Evolutionary conservation across 2,888 invertebrate genomes (phyloP).

Genomic region (Chirona hameri): DNA sequence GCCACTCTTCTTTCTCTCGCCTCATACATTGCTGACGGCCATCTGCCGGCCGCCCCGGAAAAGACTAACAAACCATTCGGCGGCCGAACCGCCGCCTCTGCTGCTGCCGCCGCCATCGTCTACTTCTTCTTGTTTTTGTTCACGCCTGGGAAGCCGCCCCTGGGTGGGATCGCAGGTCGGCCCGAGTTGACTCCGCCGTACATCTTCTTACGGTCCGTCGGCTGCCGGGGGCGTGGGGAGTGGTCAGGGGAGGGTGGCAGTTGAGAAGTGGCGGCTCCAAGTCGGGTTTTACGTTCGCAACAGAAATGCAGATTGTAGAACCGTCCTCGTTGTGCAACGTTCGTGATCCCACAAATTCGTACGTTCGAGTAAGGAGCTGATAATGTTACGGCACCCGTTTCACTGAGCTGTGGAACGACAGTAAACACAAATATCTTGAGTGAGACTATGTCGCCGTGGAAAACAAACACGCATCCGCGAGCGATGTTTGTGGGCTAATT

Average conservation of each 20-base stretch:
- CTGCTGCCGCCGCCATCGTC: background rate
- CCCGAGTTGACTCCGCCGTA: slow-evolving; percentile 10
- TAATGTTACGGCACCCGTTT: too few relatives aligned
- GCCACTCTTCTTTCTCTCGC: background rate
- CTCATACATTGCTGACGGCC: background rate
- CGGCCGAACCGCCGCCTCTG: background rate
- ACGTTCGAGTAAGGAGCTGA: too few relatives aligned
- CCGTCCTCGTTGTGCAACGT: background rate
- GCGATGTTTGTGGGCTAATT: too few relatives aligned
- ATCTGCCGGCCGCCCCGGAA: background rate
- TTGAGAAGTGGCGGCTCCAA: too few relatives aligned
- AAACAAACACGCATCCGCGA: too few relatives aligned
- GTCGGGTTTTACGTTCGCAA: too few relatives aligned
- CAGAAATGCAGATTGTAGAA: background rate
- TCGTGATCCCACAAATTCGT: too few relatives aligned
- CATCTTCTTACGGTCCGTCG: slow-evolving; percentile 22
- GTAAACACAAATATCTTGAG: too few relatives aligned
- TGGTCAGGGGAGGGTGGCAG: background rate
- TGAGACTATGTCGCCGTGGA: too few relatives aligned
- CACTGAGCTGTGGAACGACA: too few relatives aligned
- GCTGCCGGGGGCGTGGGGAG: background rate
- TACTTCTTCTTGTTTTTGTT: slow-evolving; percentile 29
- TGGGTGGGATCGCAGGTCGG: background rate
- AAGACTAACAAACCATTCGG: background rate
- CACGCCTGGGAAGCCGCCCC: background rate